These are phyloP conservation scores for Rhinichthys klamathensis DNA, from an alignment of 2,113 vertebrate genomes.

Conservation along the genomic window DNA sequence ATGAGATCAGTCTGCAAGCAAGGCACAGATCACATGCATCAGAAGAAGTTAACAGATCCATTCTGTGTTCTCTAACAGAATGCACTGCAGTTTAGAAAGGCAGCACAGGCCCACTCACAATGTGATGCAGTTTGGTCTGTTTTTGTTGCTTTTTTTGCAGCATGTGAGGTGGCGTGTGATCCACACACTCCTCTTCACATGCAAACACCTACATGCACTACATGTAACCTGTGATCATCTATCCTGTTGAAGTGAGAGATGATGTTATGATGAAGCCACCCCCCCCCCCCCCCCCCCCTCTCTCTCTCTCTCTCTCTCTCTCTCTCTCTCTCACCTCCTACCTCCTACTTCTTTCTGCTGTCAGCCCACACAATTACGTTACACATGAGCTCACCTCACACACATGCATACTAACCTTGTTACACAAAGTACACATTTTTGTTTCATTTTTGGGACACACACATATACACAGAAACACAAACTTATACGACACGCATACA, in stretches of 20 bases:
- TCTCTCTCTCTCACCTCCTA: slow-evolving; percentile 13
- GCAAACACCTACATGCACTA: neutral
- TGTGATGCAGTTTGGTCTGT: neutral
- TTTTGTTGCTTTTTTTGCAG: neutral
- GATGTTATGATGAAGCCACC: neutral
- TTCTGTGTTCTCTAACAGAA: neutral
- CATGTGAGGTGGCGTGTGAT: neutral
- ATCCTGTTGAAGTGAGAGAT: neutral
- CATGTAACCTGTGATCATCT: neutral
- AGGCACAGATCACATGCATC: neutral
- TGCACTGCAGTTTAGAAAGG: neutral
- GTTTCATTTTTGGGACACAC: neutral
- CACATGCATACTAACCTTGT: neutral
- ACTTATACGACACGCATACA: neutral
- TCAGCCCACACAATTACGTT: slow-evolving; percentile 19
- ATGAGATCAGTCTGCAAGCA: no score
- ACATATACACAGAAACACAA: neutral
- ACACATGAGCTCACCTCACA: slow-evolving; percentile 11
- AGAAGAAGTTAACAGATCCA: neutral
- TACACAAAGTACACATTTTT: neutral
- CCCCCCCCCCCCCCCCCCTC: no score
- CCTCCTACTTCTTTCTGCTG: slow-evolving; percentile 18
- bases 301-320: neutral
- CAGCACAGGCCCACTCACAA: neutral
- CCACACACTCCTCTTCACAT: neutral